Evolutionary conservation across 2,888 invertebrate genomes (phyloP).

Genomic region (Cordilura impudica): DNA sequence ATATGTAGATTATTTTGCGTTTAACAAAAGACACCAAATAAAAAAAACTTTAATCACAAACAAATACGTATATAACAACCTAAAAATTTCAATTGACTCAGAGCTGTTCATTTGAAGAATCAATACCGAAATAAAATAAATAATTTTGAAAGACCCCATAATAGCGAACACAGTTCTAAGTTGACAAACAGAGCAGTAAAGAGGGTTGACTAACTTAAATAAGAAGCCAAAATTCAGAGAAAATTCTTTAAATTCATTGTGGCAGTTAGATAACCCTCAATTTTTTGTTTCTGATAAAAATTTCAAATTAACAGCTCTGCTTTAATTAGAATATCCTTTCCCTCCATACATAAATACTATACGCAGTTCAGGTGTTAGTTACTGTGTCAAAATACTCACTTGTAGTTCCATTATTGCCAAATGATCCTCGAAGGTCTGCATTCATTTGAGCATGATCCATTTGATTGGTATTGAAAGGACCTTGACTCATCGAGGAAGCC

Average conservation of each 20-base stretch:
- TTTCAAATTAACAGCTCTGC: slow-evolving; percentile 10
- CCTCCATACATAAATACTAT: neutral
- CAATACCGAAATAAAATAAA: no score
- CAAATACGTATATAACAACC: neutral
- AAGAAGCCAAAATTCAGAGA: no score
- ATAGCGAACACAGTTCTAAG: no score
- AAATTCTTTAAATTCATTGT: no score
- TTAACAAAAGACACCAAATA: neutral
- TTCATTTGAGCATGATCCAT: slow-evolving; percentile 71
- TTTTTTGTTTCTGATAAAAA: neutral
- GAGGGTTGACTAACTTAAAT: no score
- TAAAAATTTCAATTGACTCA: neutral
- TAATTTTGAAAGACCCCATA: no score
- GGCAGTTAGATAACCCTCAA: no score
- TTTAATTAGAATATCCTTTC: neutral
- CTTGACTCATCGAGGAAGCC: slow-evolving; percentile 66
- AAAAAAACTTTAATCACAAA: neutral
- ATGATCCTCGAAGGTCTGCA: slow-evolving; percentile 73
- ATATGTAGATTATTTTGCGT: no score
- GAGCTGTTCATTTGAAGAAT: neutral
- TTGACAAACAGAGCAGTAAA: no score
- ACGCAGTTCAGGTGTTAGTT: neutral
- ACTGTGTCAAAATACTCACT: slow-evolving; percentile 71
- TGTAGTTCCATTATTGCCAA: slow-evolving; percentile 76
- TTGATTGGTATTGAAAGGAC: slow-evolving; percentile 71